These are phyloP conservation scores for Drosophila mayri DNA, from an alignment of 1,140 invertebrate genomes.

Conservation along the genomic window DNA sequence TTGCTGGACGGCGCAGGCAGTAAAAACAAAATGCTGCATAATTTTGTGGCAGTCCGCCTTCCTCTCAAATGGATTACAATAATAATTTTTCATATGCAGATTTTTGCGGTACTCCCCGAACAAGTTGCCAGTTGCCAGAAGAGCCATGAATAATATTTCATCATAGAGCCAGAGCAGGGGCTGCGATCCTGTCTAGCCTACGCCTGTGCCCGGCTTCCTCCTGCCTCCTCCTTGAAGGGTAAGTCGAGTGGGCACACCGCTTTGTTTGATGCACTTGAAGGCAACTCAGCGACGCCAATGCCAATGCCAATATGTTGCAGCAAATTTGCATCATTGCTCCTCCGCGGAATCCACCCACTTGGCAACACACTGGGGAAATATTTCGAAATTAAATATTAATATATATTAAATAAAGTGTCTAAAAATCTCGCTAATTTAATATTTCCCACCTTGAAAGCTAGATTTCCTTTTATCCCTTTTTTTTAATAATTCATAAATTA, in stretches of 20 bases:
- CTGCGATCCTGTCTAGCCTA: constrained; percentile 68
- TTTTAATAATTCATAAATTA: neutral
- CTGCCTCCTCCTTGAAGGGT: constrained; percentile 37
- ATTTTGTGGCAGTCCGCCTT: constrained; percentile 65
- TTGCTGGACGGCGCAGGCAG: constrained; percentile 63
- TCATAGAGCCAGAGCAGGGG: constrained; percentile 32
- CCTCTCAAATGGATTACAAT: constrained; percentile 81
- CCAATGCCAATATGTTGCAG: constrained; percentile 68
- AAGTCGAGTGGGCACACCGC: constrained; percentile 57
- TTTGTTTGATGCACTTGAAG: constrained; percentile 71
- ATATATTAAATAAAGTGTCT: no score
- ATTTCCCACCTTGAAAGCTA: neutral
- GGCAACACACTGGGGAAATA: constrained; percentile 11
- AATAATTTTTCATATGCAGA: constrained; percentile 84
- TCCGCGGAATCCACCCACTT: constrained; percentile 35
- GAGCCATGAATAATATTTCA: constrained; percentile 83
- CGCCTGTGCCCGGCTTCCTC: constrained; percentile 31
- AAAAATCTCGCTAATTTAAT: no score
- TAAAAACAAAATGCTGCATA: constrained; percentile 80
- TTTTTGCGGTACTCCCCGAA: constrained; percentile 61
- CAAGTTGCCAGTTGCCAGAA: constrained; percentile 62
- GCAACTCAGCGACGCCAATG: constrained; percentile 76
- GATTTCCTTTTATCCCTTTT: neutral
- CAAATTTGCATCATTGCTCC: constrained; percentile 73
- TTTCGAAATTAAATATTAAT: no score